Evolutionary conservation across 2,888 invertebrate genomes (phyloP), one percentile per base, ranked within the genome.

Genomic region (Eristalinus aeneus): DNA sequence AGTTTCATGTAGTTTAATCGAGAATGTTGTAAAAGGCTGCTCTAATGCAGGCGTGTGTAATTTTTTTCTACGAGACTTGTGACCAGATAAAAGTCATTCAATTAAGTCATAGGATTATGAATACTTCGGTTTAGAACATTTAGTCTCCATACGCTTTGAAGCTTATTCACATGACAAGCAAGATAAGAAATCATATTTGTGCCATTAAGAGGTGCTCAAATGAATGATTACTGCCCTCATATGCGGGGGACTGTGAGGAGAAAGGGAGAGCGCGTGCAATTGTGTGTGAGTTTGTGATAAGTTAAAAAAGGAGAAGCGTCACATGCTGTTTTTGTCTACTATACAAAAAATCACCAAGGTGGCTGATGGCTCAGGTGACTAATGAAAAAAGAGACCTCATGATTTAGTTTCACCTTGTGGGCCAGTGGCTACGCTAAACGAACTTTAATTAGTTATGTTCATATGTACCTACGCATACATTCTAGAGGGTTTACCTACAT

Each of bases 91-190:
- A 23, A 22, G 56, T 56, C 23, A 56, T 22, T 56, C 56, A 56
- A 56, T 56, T 56, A 73, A 83, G 34, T 83, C 78, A 79, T 83
- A 78, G 56, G 56, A 56, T 56, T 27, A 56, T 23, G 11, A 22
- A 56, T 56, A 27, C 56, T 56, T 27, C 1, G 11, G 56, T 0
- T 1, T 11, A 23, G 10, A 12, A 56, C 46, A 6, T 46, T 1
- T 46, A 16, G 46, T 46, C 46, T 54, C 23, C 20, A 20, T 56
- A 72, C 54, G 8, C 56, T 22, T 63, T 10, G n/a, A 63, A 69
- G 68, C 63, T 54, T 34, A 76, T 80, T 80, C 80, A 85, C 84
- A 85, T 85, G 84, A 85, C 75, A 63, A 27, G 8, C 58, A 32
- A 65, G 84, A 84, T 84, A 84, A 79, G 79, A 54, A 60, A 60